phyloP scores from a whole-genome alignment of 92 coral and sea anemone species.

The Nematostella vectensis region DNA sequence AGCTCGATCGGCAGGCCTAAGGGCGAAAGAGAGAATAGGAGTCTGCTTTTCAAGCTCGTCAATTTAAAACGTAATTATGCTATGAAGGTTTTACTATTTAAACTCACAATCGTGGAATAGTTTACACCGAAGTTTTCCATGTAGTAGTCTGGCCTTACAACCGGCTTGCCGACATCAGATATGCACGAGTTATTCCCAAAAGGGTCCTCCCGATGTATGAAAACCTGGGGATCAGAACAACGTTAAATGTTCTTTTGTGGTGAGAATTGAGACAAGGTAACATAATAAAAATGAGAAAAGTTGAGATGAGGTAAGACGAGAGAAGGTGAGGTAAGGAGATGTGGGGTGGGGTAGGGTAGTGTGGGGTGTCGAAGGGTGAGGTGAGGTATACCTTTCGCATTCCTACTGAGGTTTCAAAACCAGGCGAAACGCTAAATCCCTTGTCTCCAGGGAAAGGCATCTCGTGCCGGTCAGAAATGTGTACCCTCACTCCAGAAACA shows the following conservation, averaged over 20 bases:
- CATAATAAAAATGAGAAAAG: background rate
- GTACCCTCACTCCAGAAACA: slow-evolving; percentile 33
- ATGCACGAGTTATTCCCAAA: slow-evolving; percentile 26
- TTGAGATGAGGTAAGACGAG: background rate
- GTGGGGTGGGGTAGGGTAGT: background rate
- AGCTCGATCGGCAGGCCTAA: slow-evolving; percentile 25
- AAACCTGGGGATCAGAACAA: slow-evolving; percentile 9
- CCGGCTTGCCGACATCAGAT: background rate
- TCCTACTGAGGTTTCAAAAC: slow-evolving; percentile 29
- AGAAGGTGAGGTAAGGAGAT: background rate
- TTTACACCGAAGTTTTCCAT: background rate
- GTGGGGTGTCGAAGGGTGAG: background rate
- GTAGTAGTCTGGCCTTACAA: background rate
- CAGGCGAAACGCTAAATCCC: slow-evolving; percentile 32
- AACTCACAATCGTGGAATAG: slow-evolving; percentile 18
- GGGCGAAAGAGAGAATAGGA: background rate
- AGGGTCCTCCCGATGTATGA: slow-evolving; percentile 27
- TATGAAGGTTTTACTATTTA: background rate
- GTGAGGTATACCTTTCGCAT: slow-evolving; percentile 24
- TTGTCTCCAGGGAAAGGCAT: slow-evolving; percentile 42
- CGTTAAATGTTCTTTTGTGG: background rate
- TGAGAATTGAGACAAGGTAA: too few relatives aligned
- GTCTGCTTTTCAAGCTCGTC: too few relatives aligned
- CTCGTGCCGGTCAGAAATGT: slow-evolving; percentile 16
- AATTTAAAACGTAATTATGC: background rate